A percentile compares a stretch with the other conserved stretches of the same genome.
Conservation (phyloP, 2,888 invertebrate species). For the Pseudanteris insignis region DNA sequence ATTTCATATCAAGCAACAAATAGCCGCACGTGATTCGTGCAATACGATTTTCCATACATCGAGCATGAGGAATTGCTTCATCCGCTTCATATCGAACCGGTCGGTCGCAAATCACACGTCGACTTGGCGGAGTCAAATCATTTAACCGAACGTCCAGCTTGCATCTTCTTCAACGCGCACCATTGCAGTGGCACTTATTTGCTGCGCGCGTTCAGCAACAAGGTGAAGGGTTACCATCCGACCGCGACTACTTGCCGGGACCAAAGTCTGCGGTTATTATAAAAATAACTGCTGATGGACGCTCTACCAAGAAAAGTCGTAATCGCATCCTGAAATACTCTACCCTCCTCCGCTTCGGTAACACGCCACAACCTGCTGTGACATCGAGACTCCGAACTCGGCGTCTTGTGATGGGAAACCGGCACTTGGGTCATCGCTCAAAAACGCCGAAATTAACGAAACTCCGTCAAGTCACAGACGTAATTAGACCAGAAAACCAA, state of each 20-base stretch:
- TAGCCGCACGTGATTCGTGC: no score
- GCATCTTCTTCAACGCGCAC: slow-evolving; percentile 14
- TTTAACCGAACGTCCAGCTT: slow-evolving; percentile 19
- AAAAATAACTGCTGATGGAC: slow-evolving; percentile 67
- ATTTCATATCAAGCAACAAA: no score
- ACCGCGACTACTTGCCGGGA: slow-evolving; percentile 46
- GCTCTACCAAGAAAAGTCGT: slow-evolving; percentile 67
- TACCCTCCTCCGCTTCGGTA: slow-evolving; percentile 48
- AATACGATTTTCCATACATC: no score
- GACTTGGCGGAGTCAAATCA: slow-evolving; percentile 20
- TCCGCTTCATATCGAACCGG: not conserved
- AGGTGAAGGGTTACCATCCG: slow-evolving; percentile 54
- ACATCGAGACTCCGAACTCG: slow-evolving; percentile 14
- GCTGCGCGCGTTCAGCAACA: slow-evolving; percentile 24
- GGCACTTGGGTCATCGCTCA: not conserved
- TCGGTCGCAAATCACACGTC: slow-evolving; percentile 12
- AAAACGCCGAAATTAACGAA: not conserved
- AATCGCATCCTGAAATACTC: slow-evolving; percentile 57
- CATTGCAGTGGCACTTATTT: slow-evolving; percentile 22
- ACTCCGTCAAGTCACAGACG: no score
- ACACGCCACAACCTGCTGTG: slow-evolving; percentile 32
- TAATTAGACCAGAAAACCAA: no score
- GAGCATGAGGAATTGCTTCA: not conserved
- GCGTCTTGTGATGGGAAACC: slow-evolving; percentile 13
- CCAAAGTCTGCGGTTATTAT: slow-evolving; percentile 60